Percentiles rank a stretch among this genome's conserved stretches.
phyloP scores from a whole-genome alignment of 2,888 invertebrate genomes.

The Eutolmus rufibarbis region DNA sequence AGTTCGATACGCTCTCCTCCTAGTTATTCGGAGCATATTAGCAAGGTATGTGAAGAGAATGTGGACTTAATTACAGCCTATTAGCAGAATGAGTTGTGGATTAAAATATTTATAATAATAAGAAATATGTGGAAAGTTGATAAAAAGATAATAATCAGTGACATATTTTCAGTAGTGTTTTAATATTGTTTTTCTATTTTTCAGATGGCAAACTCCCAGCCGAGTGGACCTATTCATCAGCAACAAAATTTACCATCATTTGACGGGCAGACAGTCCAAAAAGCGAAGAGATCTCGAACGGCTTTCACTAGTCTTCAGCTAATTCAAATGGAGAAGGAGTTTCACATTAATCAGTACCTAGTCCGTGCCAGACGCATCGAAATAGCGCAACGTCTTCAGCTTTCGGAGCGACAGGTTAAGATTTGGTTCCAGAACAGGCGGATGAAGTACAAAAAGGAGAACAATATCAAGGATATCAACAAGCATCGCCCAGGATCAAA shows the following conservation, averaged over 20 bases:
- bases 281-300: constrained; percentile 83
- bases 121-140: too few species aligned
- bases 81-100: not conserved
- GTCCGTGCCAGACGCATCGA: constrained; percentile 92
- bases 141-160: too few species aligned
- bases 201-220: constrained; percentile 18
- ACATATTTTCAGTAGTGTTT: too few species aligned
- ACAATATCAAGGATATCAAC: not conserved
- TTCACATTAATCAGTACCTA: constrained; percentile 93
- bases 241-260: not conserved
- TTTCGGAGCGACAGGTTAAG: constrained; percentile 87
- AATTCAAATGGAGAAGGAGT: constrained; percentile 93
- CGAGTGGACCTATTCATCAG: not conserved
- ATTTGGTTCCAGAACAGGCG: constrained; percentile 85
- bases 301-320: constrained; percentile 96
- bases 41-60: not conserved
- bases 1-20: not conserved
- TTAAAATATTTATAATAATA: too few species aligned
- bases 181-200: not conserved
- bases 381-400: constrained; percentile 89
- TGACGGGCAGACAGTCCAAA: not conserved
- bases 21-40: not conserved
- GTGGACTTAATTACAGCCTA: not conserved
- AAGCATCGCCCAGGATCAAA: constrained; percentile 34
- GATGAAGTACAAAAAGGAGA: constrained; percentile 82